phyloP scores from a whole-genome alignment of 2,113 vertebrate genomes.

The Grantiella picta region DNA sequence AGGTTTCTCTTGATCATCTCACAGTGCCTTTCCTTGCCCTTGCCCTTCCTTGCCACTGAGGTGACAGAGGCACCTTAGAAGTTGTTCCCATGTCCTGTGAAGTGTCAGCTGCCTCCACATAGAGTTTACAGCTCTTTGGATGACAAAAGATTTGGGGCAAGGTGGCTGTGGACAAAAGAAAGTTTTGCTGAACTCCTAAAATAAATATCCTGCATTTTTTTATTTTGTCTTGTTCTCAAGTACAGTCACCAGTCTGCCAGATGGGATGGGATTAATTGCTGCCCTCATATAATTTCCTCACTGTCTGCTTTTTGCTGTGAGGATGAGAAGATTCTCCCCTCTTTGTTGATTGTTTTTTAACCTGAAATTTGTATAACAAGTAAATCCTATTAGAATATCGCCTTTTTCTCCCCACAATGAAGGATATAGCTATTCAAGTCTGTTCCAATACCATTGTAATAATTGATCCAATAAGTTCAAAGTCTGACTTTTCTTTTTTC shows the following conservation, averaged over 20 bases:
- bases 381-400: background rate
- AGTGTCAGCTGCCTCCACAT: background rate
- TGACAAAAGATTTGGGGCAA: background rate
- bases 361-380: background rate
- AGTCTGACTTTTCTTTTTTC: background rate
- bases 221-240: background rate
- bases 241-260: background rate
- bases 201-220: background rate
- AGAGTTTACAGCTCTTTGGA: background rate
- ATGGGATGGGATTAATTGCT: background rate
- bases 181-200: background rate
- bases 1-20: background rate
- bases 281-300: background rate
- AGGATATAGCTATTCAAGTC: background rate
- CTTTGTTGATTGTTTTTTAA: background rate
- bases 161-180: background rate
- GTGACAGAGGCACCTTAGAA: background rate
- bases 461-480: conserved; percentile 28
- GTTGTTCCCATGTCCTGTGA: background rate
- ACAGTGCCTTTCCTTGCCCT: background rate
- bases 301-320: background rate
- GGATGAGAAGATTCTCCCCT: background rate
- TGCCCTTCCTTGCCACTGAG: background rate
- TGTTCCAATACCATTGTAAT: background rate
- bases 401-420: background rate